These are phyloP conservation scores for Eumerus sabulonum DNA, from an alignment of 2,888 invertebrate species.

Conservation along the genomic window DNA sequence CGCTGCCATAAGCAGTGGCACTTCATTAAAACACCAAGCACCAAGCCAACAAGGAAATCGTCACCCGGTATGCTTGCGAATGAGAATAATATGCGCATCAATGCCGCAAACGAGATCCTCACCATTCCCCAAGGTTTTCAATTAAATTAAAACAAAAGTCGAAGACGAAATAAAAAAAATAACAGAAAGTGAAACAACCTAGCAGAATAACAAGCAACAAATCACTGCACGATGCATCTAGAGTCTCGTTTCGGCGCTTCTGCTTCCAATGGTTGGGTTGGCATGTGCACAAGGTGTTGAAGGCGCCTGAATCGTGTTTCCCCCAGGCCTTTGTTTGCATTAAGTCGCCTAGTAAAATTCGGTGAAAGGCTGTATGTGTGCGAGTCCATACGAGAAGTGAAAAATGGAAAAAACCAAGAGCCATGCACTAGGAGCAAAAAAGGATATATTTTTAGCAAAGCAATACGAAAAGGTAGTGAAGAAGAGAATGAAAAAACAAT, in stretches of 20 bases:
- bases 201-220: slow-evolving; percentile 18
- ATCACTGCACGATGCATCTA: slow-evolving; percentile 21
- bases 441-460: slow-evolving; percentile 48
- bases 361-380: slow-evolving; percentile 31
- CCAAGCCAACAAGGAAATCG: slow-evolving; percentile 2
- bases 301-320: background rate
- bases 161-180: background rate
- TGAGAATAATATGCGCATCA: slow-evolving; percentile 33
- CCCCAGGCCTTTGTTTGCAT: slow-evolving; percentile 20
- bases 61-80: too few species aligned
- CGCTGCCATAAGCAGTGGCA: slow-evolving; percentile 20
- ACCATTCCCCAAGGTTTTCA: slow-evolving; percentile 18
- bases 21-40: slow-evolving; percentile 41
- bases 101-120: slow-evolving; percentile 25
- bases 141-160: slow-evolving; percentile 10
- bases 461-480: background rate
- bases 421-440: slow-evolving; percentile 1
- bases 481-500: slow-evolving; percentile 4
- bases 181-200: background rate
- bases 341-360: slow-evolving; percentile 46
- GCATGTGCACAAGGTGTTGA: background rate
- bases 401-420: background rate
- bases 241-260: slow-evolving; percentile 28
- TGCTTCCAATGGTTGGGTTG: background rate
- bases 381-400: slow-evolving; percentile 27